A percentile compares a stretch with the other conserved stretches of the same genome.
These are phyloP conservation scores for Sminthurinus aureus DNA, from an alignment of 2,888 invertebrate genomes.

Conservation along the genomic window DNA sequence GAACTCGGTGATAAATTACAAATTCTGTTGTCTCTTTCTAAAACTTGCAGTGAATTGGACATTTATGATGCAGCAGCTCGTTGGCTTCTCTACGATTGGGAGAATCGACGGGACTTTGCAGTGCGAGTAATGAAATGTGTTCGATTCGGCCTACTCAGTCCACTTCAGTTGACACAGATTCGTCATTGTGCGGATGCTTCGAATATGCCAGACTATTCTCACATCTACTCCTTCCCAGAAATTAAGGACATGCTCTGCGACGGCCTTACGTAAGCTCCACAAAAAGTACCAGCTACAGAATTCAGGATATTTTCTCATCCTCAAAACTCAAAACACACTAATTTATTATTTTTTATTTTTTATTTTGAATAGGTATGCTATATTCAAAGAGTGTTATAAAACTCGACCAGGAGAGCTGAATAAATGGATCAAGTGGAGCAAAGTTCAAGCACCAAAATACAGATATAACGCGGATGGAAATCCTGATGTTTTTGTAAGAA, in stretches of 20 bases:
- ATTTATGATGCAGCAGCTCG: constrained; percentile 81
- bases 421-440: constrained; percentile 52
- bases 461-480: constrained; percentile 16
- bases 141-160: constrained; percentile 79
- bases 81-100: constrained; percentile 79
- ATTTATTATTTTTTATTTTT: background rate
- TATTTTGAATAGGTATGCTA: constrained; percentile 43
- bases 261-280: constrained; percentile 73
- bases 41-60: constrained; percentile 72
- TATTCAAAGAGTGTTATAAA: constrained; percentile 52
- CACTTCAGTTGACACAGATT: constrained; percentile 81
- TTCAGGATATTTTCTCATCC: background rate
- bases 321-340: background rate
- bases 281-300: background rate
- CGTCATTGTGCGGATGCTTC: constrained; percentile 75
- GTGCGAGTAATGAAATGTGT: constrained; percentile 74
- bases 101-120: constrained; percentile 68
- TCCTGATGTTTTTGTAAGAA: constrained; percentile 19
- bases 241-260: constrained; percentile 82
- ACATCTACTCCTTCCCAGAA: constrained; percentile 72
- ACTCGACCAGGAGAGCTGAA: constrained; percentile 48
- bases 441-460: constrained; percentile 43
- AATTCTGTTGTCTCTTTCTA: background rate
- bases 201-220: constrained; percentile 70
- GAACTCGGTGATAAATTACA: constrained; percentile 5